Percentiles rank a stretch among this genome's conserved stretches.
phyloP scores from a whole-genome alignment of 2,113 vertebrate genomes.

The Spea multiplicata region DNA sequence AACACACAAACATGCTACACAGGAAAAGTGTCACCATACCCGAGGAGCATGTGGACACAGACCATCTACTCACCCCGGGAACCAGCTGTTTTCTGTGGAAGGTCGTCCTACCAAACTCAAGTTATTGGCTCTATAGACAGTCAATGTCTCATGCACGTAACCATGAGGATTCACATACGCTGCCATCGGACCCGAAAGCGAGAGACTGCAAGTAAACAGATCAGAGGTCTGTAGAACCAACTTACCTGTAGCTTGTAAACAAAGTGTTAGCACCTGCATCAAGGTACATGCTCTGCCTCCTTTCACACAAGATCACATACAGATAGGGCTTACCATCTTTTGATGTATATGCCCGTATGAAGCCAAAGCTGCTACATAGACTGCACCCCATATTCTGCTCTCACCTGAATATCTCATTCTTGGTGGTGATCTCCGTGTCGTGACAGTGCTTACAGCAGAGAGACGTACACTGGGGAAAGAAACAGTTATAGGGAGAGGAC shows the following conservation, averaged over 20 bases:
- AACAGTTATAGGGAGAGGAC: background rate
- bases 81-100: constrained; percentile 96
- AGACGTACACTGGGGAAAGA: constrained; percentile 81
- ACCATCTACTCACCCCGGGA: constrained; percentile 83
- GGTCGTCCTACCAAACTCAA: constrained; percentile 84
- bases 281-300: too few species aligned
- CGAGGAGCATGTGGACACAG: too few species aligned
- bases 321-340: too few species aligned
- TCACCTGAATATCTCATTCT: constrained; percentile 98
- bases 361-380: background rate
- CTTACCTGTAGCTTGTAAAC: too few species aligned
- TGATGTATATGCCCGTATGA: too few species aligned
- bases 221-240: background rate
- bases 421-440: constrained; percentile 95
- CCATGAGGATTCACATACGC: constrained; percentile 97
- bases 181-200: constrained; percentile 94
- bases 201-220: constrained; percentile 69
- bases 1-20: too few species aligned
- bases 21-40: too few species aligned
- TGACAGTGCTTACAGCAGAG: constrained; percentile 95
- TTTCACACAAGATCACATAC: too few species aligned
- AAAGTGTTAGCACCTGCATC: too few species aligned
- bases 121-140: constrained; percentile 91
- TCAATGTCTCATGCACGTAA: constrained; percentile 93
- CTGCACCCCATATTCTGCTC: constrained; percentile 50